Conservation (phyloP, 2,888 invertebrate species). For the Caradrina kadenii region DNA sequence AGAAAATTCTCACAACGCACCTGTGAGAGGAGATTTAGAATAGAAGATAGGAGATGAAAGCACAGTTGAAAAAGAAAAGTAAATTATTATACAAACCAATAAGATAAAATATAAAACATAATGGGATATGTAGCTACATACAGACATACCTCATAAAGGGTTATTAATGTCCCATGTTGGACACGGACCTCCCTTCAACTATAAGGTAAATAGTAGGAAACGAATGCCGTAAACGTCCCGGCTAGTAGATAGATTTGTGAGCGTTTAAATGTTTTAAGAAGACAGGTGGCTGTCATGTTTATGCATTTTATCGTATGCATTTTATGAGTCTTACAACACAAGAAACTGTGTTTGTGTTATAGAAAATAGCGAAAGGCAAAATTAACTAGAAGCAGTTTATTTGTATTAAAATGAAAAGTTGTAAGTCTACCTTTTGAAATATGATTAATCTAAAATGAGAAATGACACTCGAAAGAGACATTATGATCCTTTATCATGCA, state of each 20-base stretch:
- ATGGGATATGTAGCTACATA: background rate
- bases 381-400: background rate
- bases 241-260: background rate
- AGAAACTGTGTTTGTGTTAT: background rate
- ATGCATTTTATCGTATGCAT: background rate
- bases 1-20: too few species aligned
- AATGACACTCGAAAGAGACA: slow-evolving; percentile 33
- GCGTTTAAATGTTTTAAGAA: background rate
- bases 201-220: background rate
- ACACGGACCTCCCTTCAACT: background rate
- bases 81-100: too few species aligned
- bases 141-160: background rate
- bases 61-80: too few species aligned
- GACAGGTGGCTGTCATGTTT: too few species aligned
- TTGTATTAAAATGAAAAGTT: background rate
- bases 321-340: background rate
- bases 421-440: slow-evolving; percentile 2
- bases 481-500: slow-evolving; percentile 42
- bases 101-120: too few species aligned
- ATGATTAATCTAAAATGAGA: slow-evolving; percentile 34
- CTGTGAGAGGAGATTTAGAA: too few species aligned
- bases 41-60: too few species aligned
- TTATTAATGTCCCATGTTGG: background rate
- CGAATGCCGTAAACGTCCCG: background rate
- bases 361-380: background rate